Percentiles rank a stretch among this genome's conserved stretches.
Evolutionary conservation across 1,140 invertebrate species (phyloP).

Genomic region (Centruroides sculpturatus): DNA sequence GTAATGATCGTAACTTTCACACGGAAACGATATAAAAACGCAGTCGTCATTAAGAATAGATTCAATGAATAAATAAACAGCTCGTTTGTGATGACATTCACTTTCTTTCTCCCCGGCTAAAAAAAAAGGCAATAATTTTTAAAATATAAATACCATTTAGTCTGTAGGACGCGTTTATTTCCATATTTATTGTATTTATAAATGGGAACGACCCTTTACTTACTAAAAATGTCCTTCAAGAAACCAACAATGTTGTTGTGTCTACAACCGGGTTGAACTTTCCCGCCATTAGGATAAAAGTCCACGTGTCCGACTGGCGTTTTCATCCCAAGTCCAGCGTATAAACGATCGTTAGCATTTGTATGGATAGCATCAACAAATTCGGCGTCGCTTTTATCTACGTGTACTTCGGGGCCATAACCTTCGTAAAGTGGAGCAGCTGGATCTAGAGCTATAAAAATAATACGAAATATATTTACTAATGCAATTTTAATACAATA

Average conservation of each 20-base stretch:
- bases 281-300: conserved; percentile 58
- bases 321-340: conserved; percentile 14
- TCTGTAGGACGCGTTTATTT: no score
- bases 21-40: conserved; percentile 38
- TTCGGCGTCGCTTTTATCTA: conserved; percentile 45
- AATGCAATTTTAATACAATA: neutral
- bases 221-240: neutral
- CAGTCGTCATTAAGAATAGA: conserved; percentile 46
- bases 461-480: neutral
- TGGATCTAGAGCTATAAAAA: conserved; percentile 43
- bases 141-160: no score
- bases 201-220: neutral
- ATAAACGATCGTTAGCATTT: conserved; percentile 27
- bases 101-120: no score
- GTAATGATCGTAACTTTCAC: conserved; percentile 47
- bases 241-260: conserved; percentile 4
- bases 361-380: conserved; percentile 61
- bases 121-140: conserved; percentile 31
- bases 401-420: conserved; percentile 33
- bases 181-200: neutral
- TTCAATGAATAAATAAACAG: conserved; percentile 69
- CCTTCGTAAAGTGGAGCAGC: conserved; percentile 47
- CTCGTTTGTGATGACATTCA: conserved; percentile 68
- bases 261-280: conserved; percentile 13
- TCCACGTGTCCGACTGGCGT: conserved; percentile 21